phyloP scores from a whole-genome alignment of 2,113 vertebrate species.

The Calidris pugnax region DNA sequence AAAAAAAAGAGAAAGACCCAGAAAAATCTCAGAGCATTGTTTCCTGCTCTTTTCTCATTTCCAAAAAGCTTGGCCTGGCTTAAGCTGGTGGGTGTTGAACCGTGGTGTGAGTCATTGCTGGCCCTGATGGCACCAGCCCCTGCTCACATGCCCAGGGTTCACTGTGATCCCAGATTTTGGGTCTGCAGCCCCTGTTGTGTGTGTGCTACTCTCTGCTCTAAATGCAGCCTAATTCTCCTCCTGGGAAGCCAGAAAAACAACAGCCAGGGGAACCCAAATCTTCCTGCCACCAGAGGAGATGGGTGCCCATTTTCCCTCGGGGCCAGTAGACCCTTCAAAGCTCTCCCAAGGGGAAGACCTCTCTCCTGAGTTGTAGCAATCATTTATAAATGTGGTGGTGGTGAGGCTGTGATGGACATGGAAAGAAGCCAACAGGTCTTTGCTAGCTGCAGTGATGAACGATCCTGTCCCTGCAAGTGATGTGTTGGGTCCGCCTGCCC shows the following conservation, averaged over 20 bases:
- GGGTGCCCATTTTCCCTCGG: not conserved
- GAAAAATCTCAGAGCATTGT: not conserved
- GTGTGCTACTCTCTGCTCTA: not conserved
- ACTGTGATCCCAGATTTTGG: not conserved
- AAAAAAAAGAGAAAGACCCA: not conserved
- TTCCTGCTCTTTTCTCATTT: not conserved
- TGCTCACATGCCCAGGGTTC: not conserved
- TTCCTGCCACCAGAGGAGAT: not conserved
- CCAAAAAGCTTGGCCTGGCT: not conserved
- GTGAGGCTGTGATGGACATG: not conserved
- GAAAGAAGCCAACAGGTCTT: not conserved
- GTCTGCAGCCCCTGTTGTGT: not conserved
- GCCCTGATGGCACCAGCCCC: not conserved
- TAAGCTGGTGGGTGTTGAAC: not conserved
- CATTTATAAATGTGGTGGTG: not conserved
- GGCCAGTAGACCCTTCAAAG: not conserved
- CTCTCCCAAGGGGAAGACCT: not conserved
- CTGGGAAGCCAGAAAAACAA: not conserved
- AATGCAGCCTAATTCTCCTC: not conserved
- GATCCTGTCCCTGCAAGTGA: not conserved
- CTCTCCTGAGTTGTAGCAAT: not conserved
- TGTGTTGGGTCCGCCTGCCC: rapidly evolving
- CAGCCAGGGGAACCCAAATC: not conserved
- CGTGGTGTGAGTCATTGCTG: not conserved
- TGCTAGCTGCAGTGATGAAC: not conserved